Evolutionary conservation across 2,797 vertebrate species (phyloP).

Genomic region (Spheniscus humboldti): DNA sequence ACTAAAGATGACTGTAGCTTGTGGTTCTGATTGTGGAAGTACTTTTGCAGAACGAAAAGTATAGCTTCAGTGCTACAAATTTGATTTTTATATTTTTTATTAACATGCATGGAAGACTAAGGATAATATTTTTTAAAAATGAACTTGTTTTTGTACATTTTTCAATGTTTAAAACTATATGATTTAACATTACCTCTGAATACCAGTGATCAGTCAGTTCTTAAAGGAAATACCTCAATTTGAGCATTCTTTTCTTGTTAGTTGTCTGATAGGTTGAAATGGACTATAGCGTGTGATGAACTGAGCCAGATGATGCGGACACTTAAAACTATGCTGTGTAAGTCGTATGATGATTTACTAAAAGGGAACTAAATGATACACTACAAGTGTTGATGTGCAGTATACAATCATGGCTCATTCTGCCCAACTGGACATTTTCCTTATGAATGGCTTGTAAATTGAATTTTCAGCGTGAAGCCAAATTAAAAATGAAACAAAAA

Average conservation of each 20-base stretch:
- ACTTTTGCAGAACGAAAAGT: conserved; percentile 14
- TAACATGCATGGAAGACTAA: conserved; percentile 46
- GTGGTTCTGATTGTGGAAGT: background rate
- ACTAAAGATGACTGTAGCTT: background rate
- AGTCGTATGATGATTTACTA: background rate
- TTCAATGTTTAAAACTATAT: conserved; percentile 53
- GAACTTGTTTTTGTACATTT: conserved; percentile 63
- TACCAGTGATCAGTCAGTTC: conserved; percentile 50
- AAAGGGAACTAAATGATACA: conserved; percentile 35
- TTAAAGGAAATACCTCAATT: conserved; percentile 70
- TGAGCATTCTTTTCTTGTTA: conserved; percentile 37
- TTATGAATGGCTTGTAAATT: conserved; percentile 56
- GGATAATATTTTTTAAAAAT: conserved; percentile 55
- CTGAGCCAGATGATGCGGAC: background rate
- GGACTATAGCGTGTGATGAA: background rate
- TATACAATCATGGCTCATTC: conserved; percentile 31
- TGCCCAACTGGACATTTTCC: conserved; percentile 31
- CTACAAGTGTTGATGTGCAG: conserved; percentile 28
- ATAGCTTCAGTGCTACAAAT: conserved; percentile 52
- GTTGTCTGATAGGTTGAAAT: conserved; percentile 16
- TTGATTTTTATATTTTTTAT: conserved; percentile 67
- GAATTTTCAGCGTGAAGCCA: conserved; percentile 59
- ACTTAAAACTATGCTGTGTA: background rate
- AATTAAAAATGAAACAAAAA: conserved; percentile 55
- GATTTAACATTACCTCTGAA: conserved; percentile 59